Percentiles rank a stretch among this genome's conserved stretches.
Conservation (phyloP, 2,888 invertebrate species). For the Callosobruchus maculatus region DNA sequence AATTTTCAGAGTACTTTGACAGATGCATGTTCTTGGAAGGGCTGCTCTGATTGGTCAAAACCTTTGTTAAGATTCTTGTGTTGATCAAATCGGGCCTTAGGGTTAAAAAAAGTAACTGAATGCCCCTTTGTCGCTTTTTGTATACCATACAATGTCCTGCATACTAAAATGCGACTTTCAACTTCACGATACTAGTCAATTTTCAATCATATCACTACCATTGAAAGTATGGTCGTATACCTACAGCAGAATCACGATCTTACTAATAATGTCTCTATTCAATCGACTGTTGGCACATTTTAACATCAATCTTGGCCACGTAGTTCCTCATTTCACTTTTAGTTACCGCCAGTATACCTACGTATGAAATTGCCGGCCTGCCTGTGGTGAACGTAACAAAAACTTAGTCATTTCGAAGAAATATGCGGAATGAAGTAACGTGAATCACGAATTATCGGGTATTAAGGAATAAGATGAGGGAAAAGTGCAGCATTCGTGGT, state of each 20-base stretch:
- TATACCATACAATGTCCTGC: no score
- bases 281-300: neutral
- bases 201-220: neutral
- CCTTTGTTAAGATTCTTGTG: no score
- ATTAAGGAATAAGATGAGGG: neutral
- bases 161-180: no score
- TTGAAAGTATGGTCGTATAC: neutral
- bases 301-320: neutral
- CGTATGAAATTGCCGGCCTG: neutral
- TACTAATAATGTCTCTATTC: neutral
- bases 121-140: no score
- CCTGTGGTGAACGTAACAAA: neutral
- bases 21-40: no score
- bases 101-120: no score
- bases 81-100: no score
- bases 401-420: neutral
- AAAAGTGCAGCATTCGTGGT: neutral
- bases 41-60: no score
- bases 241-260: neutral
- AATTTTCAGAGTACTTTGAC: no score
- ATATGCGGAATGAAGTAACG: neutral
- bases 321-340: neutral
- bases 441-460: neutral
- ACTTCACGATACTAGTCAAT: no score
- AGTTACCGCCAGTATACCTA: neutral